Base-by-base conservation (phyloP, 2,888 invertebrate species). In the Ochropleura plecta region DNA sequence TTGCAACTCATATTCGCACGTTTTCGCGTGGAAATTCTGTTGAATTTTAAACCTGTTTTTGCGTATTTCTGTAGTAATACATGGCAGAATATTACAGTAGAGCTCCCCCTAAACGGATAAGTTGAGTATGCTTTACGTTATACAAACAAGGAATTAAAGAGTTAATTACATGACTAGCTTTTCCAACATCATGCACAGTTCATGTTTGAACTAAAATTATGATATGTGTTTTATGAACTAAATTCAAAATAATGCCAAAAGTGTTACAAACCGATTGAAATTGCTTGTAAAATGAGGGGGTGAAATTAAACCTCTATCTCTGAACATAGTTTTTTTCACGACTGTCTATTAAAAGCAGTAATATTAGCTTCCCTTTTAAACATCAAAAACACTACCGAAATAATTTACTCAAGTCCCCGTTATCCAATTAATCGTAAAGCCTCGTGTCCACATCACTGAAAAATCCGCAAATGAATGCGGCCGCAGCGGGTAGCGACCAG, bases 1-100 rank as follows among this genome's bases (percentile, higher is more conserved):
- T 90, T 87, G 88, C 85, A 86, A 90, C 88, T 91, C 89, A 91
- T 91, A 91, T 91, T 91, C 88, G 81, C 90, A 83, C 85, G 86
- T 90, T 91, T 85, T 81, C 79, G 76, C 46, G 82, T 74, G 83
- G 81, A 84, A 86, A 88, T 88, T 78, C 64, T 78, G 79, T 83
- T 84, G 76, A 86, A 87, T 82, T 81, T 83, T 81, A 78, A 78
- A 77, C 51, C 73, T 70, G 76, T 81, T 82, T 89, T 88, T 85
- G 64, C 70, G 57, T 76, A 78, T 84, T 83, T 78, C 49, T 40
- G 69, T 16, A 57, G 67, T 49, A 76, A 78, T 30, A 79, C 57
- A 79, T 57, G 49, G 49, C 46, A 53, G 73, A 75, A 70, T 79
- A 86, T 79, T 70, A 73, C 63, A 62, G 69, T 73, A 60, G 62